phyloP scores from a whole-genome alignment of 2,888 invertebrate species.

The Imbricaverruca yamaguchii region DNA sequence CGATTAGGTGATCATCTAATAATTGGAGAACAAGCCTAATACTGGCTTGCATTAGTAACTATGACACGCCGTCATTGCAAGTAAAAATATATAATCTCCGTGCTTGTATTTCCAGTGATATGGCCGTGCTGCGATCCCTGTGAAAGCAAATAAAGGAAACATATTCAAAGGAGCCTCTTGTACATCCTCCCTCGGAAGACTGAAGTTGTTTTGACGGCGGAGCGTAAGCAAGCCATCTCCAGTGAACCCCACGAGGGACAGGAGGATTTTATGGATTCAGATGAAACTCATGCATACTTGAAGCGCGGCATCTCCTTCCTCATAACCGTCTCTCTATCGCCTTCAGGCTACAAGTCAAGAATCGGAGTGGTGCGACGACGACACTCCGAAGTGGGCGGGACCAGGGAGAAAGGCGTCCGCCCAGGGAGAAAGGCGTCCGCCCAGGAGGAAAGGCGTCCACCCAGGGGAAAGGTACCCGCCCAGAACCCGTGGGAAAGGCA shows the following conservation, averaged over 20 bases:
- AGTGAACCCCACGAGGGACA: neutral
- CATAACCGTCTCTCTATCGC: neutral
- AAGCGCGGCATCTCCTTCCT: neutral
- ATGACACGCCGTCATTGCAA: neutral
- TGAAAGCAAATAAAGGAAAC: neutral
- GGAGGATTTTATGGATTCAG: neutral
- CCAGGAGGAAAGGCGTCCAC: too few species aligned
- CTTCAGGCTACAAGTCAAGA: neutral
- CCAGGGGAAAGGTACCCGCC: too few species aligned
- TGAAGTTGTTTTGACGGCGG: neutral
- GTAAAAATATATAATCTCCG: neutral
- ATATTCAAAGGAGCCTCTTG: neutral
- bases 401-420: too few species aligned
- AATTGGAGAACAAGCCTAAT: too few species aligned
- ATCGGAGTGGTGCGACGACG: neutral
- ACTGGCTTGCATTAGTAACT: too few species aligned
- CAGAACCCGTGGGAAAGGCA: too few species aligned
- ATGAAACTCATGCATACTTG: slow-evolving; percentile 9
- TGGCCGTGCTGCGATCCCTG: neutral
- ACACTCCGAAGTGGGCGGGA: too few species aligned
- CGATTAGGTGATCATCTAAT: too few species aligned
- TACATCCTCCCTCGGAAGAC: neutral
- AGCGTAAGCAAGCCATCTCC: neutral
- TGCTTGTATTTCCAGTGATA: neutral
- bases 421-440: too few species aligned